Base-by-base conservation (phyloP, 1,140 invertebrate genomes). In the Ceratina japonica region DNA sequence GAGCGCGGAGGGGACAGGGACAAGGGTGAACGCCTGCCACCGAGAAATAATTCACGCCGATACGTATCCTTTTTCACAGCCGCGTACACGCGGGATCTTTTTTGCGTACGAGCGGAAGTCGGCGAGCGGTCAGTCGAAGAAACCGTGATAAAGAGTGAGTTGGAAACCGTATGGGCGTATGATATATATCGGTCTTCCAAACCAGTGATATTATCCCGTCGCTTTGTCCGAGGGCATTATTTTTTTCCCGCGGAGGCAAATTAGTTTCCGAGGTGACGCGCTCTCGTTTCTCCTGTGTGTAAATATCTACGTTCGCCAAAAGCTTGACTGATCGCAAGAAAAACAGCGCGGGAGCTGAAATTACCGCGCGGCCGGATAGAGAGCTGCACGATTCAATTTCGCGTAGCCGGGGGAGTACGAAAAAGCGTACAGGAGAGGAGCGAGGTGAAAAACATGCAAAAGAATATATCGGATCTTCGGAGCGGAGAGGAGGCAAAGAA, bases 21-120 rank as follows among this genome's bases (percentile, higher is more conserved):
- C 52, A 8, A 15, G 44, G 0, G 13, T 24, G 51, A 8, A 52
- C n/a, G 49, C n/a, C 83, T 87, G 82, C 74, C 54, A 52, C 62
- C 88, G 84, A 79, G 88, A 89, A 88, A 90, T 91, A 90, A 91
- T 90, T 90, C 90, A 91, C 89, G 87, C 83, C 87, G 89, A 85
- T 81, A 83, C 79, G 77, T 78, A 80, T 79, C 84, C 76, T 81
- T 87, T 87, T 88, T 86, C 84, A 78, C 83, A 81, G 37, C 2
- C 84, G 68, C 73, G 81, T 80, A 63, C 62, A 15, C 37, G 37
- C 37, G 37, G 16, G 4, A n/a, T 31, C 61, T 22, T 74, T 20
- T 77, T 62, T 52, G 65, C 61, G 16, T 20, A 18, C 27, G 51
- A 3, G 58, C 20, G 37, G 54, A 66, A 18, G 51, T 49, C n/a